Percentiles rank a stretch among this genome's conserved stretches.
These are phyloP conservation scores for Tauraco erythrolophus DNA, from an alignment of 2,113 vertebrate genomes.

Conservation along the genomic window DNA sequence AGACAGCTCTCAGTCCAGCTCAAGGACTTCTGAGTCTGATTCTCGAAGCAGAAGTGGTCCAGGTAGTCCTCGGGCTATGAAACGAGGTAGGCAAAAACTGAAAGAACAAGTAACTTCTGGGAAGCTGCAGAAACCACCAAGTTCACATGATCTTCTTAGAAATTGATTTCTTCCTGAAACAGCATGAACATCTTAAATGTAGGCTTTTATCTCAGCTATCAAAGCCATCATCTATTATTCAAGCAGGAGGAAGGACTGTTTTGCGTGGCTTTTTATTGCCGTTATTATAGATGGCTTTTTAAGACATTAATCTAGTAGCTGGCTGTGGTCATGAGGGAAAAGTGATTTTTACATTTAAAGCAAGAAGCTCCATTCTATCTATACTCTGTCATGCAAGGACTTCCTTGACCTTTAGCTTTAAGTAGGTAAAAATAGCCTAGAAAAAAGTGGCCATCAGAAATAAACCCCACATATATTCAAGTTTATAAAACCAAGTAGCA, in stretches of 20 bases:
- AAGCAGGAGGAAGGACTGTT: not conserved
- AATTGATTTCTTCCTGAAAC: not conserved
- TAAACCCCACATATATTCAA: not conserved
- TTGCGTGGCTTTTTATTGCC: not conserved
- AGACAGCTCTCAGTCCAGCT: slow-evolving; percentile 86
- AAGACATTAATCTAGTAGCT: not conserved
- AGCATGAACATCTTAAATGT: not conserved
- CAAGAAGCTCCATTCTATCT: not conserved
- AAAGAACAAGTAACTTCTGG: not conserved
- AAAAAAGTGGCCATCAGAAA: not conserved
- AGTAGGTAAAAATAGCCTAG: not conserved
- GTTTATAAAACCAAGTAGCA: not conserved
- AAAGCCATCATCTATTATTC: not conserved
- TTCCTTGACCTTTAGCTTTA: not conserved
- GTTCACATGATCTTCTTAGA: not conserved
- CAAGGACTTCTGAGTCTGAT: slow-evolving; percentile 83
- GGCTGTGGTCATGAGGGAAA: not conserved
- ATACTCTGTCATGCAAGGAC: not conserved
- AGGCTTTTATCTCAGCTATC: not conserved
- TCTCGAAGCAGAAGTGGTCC: slow-evolving; percentile 83
- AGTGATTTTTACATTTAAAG: not conserved
- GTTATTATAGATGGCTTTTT: not conserved
- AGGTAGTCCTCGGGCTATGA: slow-evolving; percentile 88
- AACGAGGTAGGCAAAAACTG: slow-evolving; percentile 83
- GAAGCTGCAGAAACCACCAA: not conserved